Base-by-base conservation (phyloP, 2,888 invertebrate genomes). In the Pollenia amentaria region DNA sequence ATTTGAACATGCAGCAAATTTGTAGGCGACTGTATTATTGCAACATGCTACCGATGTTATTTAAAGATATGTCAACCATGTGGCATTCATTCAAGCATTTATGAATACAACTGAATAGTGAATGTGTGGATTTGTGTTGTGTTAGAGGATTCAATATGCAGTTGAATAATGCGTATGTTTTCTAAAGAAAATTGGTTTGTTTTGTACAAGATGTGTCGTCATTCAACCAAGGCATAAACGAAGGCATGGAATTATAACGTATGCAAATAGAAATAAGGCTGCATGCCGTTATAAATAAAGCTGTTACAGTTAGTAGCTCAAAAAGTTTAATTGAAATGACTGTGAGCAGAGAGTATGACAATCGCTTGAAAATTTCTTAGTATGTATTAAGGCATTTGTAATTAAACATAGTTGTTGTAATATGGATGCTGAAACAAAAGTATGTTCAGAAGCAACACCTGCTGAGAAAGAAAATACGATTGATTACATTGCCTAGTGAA, bases 121-220 rank as follows among this genome's bases (percentile, higher is more conserved):
- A 21, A 40, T 12, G 44, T n/a, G 18, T 40, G 10, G 16, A 46
- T 29, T 42, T 57, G 8, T 29, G 4, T 42, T 64, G n/a, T 42
- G 21, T 9, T n/a, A 51, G 12, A 7, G 16, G 18, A 16, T 65
- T 44, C n/a, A 55, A 55, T 10, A 14, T 55, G 16, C n/a, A 65
- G 29, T 44, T 55, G 9, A 65, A 67, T 67, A 77, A 55, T 44
- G 8, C 21, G n/a, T 10, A 12, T 42, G 21, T 65, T 64, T 62
- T 11, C 42, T 75, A 42, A 62, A 21, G 40, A 29, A 40, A 64
- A 64, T 55, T 72, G 29, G 18, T 55, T 70, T 55, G 14, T 42
- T 44, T 18, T 14, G 18, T 57, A 14, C 29, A 29, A 44, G 12
- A 42, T 48, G 40, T 57, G 40, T n/a, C 21, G 12, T 29, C 1